A percentile compares a stretch with the other conserved stretches of the same genome.
These are phyloP conservation scores for Bolborhynchus lineola DNA, from an alignment of 2,113 vertebrate species.

Conservation along the genomic window DNA sequence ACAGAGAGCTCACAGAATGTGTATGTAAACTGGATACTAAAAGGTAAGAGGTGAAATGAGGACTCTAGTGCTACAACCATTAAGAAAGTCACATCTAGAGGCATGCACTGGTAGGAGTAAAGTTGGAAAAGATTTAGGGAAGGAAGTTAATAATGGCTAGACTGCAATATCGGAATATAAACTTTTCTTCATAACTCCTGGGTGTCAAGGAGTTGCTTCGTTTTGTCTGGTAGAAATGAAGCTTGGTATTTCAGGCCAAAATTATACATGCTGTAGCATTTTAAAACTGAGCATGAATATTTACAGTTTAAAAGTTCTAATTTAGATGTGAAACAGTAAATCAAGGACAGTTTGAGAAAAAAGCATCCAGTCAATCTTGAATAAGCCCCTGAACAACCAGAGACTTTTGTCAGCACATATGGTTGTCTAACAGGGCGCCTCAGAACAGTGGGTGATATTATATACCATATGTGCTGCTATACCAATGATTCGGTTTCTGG, in stretches of 20 bases:
- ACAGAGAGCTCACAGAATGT: not conserved
- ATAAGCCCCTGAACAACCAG: conserved; percentile 18
- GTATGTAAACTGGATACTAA: not conserved
- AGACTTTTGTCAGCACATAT: conserved; percentile 71
- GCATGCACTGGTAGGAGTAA: not conserved
- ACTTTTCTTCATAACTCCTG: not conserved
- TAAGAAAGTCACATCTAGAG: not conserved
- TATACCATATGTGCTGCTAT: conserved; percentile 71
- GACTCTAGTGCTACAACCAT: not conserved
- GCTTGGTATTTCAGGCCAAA: conserved; percentile 24
- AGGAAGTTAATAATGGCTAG: not conserved
- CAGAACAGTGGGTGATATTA: conserved; percentile 68
- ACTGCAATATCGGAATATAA: not conserved
- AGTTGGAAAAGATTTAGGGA: not conserved
- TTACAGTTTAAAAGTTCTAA: conserved; percentile 50
- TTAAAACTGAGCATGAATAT: conserved; percentile 44
- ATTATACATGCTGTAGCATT: conserved; percentile 14
- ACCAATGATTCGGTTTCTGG: conserved; percentile 58
- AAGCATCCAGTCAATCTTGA: conserved; percentile 34
- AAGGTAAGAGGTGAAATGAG: conserved; percentile 35
- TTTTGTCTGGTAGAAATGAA: conserved; percentile 16
- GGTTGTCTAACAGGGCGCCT: conserved; percentile 68
- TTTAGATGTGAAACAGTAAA: conserved; percentile 53
- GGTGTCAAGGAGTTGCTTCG: not conserved
- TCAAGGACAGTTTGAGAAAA: conserved; percentile 35